Conservation (phyloP, 2,797 vertebrate species). For the Spinibarbus caldwelli region DNA sequence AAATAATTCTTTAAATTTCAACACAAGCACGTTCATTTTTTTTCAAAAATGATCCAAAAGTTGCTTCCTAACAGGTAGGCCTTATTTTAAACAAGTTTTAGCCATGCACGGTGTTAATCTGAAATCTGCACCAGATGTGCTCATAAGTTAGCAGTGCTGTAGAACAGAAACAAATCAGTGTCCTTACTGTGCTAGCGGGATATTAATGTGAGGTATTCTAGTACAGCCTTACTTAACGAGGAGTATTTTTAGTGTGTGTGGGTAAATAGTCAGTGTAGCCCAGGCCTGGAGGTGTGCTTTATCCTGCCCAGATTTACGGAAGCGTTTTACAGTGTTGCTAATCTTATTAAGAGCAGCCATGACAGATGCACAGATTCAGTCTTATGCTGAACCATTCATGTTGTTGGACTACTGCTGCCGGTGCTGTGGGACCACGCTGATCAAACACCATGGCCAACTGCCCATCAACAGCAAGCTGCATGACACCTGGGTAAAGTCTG, state of each 20-base stretch:
- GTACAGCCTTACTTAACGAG: background rate
- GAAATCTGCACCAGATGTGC: background rate
- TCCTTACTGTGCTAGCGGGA: background rate
- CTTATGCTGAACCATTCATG: conserved; percentile 74
- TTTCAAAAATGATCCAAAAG: background rate
- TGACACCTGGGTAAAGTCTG: conserved; percentile 85
- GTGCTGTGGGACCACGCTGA: conserved; percentile 77
- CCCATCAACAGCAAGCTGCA: conserved; percentile 83
- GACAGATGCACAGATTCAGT: conserved; percentile 15
- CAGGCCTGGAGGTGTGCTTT: conserved; percentile 38
- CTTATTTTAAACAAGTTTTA: background rate
- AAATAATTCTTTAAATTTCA: background rate
- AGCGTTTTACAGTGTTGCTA: conserved; percentile 43
- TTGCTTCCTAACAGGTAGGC: background rate
- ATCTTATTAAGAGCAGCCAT: conserved; percentile 61
- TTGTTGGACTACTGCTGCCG: conserved; percentile 81
- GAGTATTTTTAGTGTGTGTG: conserved; percentile 37
- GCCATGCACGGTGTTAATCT: background rate
- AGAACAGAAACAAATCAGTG: background rate
- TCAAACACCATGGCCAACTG: conserved; percentile 79
- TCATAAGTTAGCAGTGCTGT: background rate
- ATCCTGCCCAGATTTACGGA: conserved; percentile 51
- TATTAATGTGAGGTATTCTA: background rate
- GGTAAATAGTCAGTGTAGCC: background rate
- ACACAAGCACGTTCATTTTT: background rate